Evolutionary conservation across 2,888 invertebrate genomes (phyloP).

Genomic region (Diploptera punctata): DNA sequence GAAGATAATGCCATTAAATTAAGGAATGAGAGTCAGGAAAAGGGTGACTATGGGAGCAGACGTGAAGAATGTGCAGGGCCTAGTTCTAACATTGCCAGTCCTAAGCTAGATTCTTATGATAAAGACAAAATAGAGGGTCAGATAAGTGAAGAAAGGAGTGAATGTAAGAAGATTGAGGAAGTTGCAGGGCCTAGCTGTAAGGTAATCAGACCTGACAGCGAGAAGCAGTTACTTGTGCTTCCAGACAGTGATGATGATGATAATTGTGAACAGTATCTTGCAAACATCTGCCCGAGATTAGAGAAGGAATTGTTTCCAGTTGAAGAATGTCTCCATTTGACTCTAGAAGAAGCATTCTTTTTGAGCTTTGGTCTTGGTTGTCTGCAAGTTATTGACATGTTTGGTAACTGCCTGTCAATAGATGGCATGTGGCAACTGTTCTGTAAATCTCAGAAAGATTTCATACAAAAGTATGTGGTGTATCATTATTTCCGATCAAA

Average conservation of each 20-base stretch:
- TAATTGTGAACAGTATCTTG: constrained; percentile 68
- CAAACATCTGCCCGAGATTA: constrained; percentile 64
- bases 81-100: too few species aligned
- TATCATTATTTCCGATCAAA: constrained; percentile 88
- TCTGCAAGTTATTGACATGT: constrained; percentile 64
- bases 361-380: constrained; percentile 70
- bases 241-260: constrained; percentile 71
- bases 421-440: constrained; percentile 66
- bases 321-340: constrained; percentile 70
- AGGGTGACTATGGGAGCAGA: too few species aligned
- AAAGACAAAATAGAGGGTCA: too few species aligned
- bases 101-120: too few species aligned
- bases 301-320: constrained; percentile 65
- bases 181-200: too few species aligned
- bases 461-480: constrained; percentile 73
- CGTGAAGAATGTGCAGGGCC: too few species aligned
- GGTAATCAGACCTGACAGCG: not conserved
- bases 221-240: constrained; percentile 62
- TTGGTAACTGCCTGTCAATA: constrained; percentile 60
- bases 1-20: too few species aligned
- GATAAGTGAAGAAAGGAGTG: too few species aligned
- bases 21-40: too few species aligned
- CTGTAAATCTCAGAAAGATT: constrained; percentile 62
- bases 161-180: too few species aligned
- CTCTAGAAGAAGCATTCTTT: constrained; percentile 80